Conservation (phyloP, 1,140 invertebrate genomes). For the Ceratina japonica region DNA sequence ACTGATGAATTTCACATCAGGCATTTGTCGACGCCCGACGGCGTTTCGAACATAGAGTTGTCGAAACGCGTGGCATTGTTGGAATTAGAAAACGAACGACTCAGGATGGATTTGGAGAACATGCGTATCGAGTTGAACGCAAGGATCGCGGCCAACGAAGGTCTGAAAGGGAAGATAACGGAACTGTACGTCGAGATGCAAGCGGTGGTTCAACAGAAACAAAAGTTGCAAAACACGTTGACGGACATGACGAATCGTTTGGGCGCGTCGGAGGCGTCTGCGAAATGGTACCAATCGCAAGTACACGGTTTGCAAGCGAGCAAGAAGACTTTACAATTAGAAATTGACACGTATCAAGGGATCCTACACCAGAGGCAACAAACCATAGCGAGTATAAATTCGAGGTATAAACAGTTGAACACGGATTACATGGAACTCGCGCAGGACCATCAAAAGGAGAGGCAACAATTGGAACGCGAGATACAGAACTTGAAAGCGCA, state of each 20-base stretch:
- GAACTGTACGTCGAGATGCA: slow-evolving; percentile 68
- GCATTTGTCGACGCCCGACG: slow-evolving; percentile 61
- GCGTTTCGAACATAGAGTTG: slow-evolving; percentile 59
- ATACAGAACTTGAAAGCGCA: slow-evolving; percentile 44
- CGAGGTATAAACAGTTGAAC: slow-evolving; percentile 64
- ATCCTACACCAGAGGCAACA: slow-evolving; percentile 66
- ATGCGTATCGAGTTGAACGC: slow-evolving; percentile 63
- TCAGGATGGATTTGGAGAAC: slow-evolving; percentile 66
- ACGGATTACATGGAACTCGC: slow-evolving; percentile 55
- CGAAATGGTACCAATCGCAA: slow-evolving; percentile 69
- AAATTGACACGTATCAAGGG: slow-evolving; percentile 67
- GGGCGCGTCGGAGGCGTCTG: slow-evolving; percentile 57
- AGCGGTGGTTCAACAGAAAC: slow-evolving; percentile 61
- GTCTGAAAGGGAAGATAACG: slow-evolving; percentile 68
- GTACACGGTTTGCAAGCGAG: slow-evolving; percentile 65
- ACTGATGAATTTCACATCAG: slow-evolving; percentile 62
- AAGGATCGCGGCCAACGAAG: slow-evolving; percentile 69
- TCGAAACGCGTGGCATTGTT: slow-evolving; percentile 61
- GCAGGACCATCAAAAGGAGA: slow-evolving; percentile 60
- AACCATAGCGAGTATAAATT: slow-evolving; percentile 54
- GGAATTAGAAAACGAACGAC: slow-evolving; percentile 68
- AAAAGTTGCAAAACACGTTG: slow-evolving; percentile 61
- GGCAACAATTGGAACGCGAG: slow-evolving; percentile 50
- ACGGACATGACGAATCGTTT: slow-evolving; percentile 61
- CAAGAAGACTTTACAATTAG: slow-evolving; percentile 64